Evolutionary conservation across 2,113 vertebrate genomes (phyloP).

Genomic region (Tetrax tetrax): DNA sequence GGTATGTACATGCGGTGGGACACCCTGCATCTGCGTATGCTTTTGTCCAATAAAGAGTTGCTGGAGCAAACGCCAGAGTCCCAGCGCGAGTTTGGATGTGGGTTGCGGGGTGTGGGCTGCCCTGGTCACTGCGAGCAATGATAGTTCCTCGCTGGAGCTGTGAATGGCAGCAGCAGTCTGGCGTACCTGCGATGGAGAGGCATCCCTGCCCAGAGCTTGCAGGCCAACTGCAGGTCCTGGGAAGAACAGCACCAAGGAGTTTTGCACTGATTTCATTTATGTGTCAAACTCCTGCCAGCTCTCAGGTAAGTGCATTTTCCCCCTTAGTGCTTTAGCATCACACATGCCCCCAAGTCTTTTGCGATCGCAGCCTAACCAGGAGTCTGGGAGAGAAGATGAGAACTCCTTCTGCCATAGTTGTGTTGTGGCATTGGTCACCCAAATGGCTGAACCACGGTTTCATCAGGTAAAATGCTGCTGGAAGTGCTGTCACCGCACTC

Average conservation of each 20-base stretch:
- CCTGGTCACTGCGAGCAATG: background rate
- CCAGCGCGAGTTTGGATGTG: background rate
- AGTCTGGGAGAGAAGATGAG: background rate
- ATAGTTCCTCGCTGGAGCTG: background rate
- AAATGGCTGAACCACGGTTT: accelerated
- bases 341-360: accelerated
- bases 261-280: background rate
- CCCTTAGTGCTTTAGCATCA: background rate
- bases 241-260: background rate
- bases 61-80: background rate
- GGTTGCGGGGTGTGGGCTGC: background rate
- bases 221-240: background rate
- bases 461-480: accelerated
- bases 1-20: background rate
- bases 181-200: background rate
- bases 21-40: background rate
- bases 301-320: background rate
- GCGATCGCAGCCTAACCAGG: background rate
- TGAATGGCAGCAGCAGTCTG: background rate
- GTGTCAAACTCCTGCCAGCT: background rate
- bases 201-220: background rate
- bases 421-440: accelerated
- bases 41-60: conserved; percentile 27
- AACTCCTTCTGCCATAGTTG: background rate
- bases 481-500: background rate